Conservation (phyloP, 2,888 invertebrate genomes). For the Ormyrus labotus region DNA sequence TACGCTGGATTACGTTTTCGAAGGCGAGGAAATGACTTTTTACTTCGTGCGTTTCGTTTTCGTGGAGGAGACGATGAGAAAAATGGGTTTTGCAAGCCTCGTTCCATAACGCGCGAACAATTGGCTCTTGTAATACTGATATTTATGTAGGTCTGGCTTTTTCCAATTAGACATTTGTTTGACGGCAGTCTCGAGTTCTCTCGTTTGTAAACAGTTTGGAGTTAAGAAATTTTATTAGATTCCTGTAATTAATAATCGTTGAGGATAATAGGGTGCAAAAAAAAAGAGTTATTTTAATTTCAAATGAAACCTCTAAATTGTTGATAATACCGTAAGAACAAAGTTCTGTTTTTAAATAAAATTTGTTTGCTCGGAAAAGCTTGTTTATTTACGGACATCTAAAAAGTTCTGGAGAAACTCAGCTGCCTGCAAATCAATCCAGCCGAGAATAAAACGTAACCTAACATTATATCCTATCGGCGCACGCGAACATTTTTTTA, state of each 20-base stretch:
- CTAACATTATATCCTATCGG: not conserved
- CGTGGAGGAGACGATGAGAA: not conserved
- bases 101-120: not conserved
- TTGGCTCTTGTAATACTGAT: not conserved
- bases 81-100: not conserved
- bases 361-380: slow-evolving; percentile 37
- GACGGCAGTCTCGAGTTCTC: too few relatives aligned
- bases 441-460: not conserved
- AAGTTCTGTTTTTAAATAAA: not conserved
- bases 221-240: too few relatives aligned
- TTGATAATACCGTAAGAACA: not conserved
- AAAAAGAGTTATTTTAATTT: too few relatives aligned
- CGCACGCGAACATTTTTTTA: slow-evolving; percentile 3
- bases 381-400: not conserved
- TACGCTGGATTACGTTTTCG: too few relatives aligned
- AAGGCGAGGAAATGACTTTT: not conserved
- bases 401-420: slow-evolving; percentile 21
- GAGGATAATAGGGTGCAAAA: too few relatives aligned
- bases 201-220: too few relatives aligned
- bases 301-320: too few relatives aligned
- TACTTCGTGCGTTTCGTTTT: not conserved
- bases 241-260: too few relatives aligned
- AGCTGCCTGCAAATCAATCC: not conserved
- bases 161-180: too few relatives aligned
- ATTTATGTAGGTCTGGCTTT: too few relatives aligned